These are phyloP conservation scores for Apostichopus leukothele DNA, from an alignment of 53 echinoderm and acorn worm genomes.

Conservation along the genomic window DNA sequence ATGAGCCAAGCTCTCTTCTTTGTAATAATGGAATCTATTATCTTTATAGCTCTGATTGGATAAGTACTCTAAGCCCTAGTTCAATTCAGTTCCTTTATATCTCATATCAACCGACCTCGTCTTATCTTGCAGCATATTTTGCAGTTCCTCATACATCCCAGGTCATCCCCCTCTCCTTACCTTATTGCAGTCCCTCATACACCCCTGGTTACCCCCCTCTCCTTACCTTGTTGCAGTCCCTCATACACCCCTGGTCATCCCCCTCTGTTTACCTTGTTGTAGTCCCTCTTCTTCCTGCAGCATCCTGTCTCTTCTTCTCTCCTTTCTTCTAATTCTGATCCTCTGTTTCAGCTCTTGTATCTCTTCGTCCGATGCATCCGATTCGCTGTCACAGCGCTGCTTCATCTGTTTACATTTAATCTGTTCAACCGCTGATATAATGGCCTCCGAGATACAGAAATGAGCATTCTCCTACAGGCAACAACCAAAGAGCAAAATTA, in stretches of 20 bases:
- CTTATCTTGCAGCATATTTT: slow-evolving; percentile 25
- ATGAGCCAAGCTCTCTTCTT: not conserved
- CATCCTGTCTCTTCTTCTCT: slow-evolving; percentile 67
- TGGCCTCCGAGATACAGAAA: slow-evolving; percentile 97
- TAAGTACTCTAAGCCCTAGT: slow-evolving; percentile 6
- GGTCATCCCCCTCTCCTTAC: too few relatives aligned
- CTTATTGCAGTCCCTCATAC: too few relatives aligned
- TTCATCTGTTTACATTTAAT: slow-evolving; percentile 84
- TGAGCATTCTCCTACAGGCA: slow-evolving; percentile 89
- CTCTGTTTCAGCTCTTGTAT: slow-evolving; percentile 95
- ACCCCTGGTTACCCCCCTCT: not conserved
- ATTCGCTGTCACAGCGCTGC: slow-evolving; percentile 74
- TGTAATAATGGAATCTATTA: too few relatives aligned
- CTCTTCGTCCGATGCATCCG: slow-evolving; percentile 95
- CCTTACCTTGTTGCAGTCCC: slow-evolving; percentile 21
- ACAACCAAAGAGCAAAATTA: not conserved
- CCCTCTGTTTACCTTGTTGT: slow-evolving; percentile 50
- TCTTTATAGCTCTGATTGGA: too few relatives aligned
- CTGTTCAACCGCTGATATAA: slow-evolving; percentile 96
- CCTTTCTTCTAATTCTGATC: slow-evolving; percentile 80
- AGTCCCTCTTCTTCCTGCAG: slow-evolving; percentile 26
- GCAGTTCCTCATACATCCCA: not conserved
- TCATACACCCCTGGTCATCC: slow-evolving; percentile 34
- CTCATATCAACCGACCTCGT: slow-evolving; percentile 45
- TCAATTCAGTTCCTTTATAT: too few relatives aligned